Evolutionary conservation across 2,888 invertebrate species (phyloP), one percentile per base, ranked within the genome.

Genomic region (Trilocha varians): DNA sequence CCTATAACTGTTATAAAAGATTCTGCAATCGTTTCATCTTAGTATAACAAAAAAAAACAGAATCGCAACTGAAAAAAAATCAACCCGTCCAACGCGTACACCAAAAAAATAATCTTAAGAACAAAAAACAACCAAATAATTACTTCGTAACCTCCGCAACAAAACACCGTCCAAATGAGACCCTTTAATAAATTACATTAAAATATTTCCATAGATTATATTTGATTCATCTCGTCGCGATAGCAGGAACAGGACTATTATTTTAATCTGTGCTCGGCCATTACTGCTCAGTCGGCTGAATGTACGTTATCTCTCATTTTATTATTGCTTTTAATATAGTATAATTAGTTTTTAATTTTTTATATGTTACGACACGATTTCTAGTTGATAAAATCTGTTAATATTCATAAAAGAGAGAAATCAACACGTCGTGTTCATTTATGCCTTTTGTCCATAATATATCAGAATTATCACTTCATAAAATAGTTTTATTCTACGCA

Each of bases 341-440:
- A 25, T 25, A 25, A 25, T 25, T 25, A 25, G 25, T 25, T 25
- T 25, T 9, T 25, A 25, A n/a, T n/a, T 40, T 9, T 36, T 39
- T 42, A 11, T 5, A 36, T 9, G 18, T 25, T 35, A 18, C 37
- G 41, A 34, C 17, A 39, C 44, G 40, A 42, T 43, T 37, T 13
- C 25, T 25, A 25, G 11, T 11, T 25, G 25, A 9, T 9, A 3
- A 6, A 25, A 25, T 9, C 11, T 18, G 1, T 1, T 1, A 18
- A 6, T 18, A 18, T 18, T 18, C n/a, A n/a, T n/a, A n/a, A n/a
- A n/a, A n/a, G n/a, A n/a, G n/a, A n/a, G n/a, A n/a, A n/a, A n/a
- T n/a, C n/a, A n/a, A n/a, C n/a, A n/a, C n/a, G n/a, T n/a, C n/a
- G n/a, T n/a, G n/a, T n/a, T n/a, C n/a, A n/a, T n/a, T n/a, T n/a